Evolutionary conservation across 2,113 vertebrate genomes (phyloP).

Genomic region (Oncorhynchus mykiss): DNA sequence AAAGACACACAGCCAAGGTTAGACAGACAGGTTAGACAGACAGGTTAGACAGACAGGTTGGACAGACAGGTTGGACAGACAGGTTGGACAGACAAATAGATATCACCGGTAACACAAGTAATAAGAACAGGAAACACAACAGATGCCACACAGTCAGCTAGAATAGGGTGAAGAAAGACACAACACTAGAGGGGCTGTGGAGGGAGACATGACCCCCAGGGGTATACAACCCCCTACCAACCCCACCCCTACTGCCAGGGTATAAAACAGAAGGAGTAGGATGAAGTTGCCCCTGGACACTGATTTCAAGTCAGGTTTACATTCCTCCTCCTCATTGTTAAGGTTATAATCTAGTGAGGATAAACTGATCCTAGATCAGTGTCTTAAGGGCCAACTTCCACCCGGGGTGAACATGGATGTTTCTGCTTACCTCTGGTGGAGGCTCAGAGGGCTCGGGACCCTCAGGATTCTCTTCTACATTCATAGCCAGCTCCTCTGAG

Average conservation of each 20-base stretch:
- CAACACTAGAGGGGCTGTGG: conserved; percentile 37
- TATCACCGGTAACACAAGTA: conserved; percentile 13
- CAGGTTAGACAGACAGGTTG: neutral
- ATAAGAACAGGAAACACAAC: conserved; percentile 27
- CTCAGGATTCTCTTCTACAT: conserved; percentile 59
- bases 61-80: neutral
- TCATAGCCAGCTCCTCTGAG: conserved; percentile 65
- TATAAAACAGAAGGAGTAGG: neutral
- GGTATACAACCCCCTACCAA: neutral
- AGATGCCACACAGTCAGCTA: conserved; percentile 33
- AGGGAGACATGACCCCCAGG: neutral
- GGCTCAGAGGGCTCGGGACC: conserved; percentile 54
- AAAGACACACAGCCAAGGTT: conserved; percentile 9
- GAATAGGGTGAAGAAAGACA: neutral
- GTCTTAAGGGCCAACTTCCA: neutral
- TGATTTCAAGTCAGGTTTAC: conserved; percentile 26
- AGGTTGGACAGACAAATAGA: no score
- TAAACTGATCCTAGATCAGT: neutral
- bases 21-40: conserved; percentile 25
- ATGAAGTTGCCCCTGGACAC: conserved; percentile 42
- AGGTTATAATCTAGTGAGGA: conserved; percentile 1
- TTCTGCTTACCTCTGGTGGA: conserved; percentile 74
- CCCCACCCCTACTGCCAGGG: neutral
- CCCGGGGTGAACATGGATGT: conserved; percentile 14
- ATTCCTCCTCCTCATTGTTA: conserved; percentile 18